Evolutionary conservation across 2,888 invertebrate species (phyloP), one percentile per base, ranked within the genome.

Genomic region (Papilio demoleus): DNA sequence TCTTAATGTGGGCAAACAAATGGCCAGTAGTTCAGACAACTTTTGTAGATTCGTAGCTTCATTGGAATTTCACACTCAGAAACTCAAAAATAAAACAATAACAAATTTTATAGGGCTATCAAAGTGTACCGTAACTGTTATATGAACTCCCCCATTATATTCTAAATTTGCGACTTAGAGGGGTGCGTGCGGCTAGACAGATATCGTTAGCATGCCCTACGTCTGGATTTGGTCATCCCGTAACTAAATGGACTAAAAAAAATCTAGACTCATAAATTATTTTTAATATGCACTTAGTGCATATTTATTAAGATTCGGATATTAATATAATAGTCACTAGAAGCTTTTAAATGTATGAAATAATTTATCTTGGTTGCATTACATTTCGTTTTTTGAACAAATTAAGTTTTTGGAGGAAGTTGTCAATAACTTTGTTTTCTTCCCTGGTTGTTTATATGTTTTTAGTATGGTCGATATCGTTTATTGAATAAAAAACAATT

Each of bases 191-290:
- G 68, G 64, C 68, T 68, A 68, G 67, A 67, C 67, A 67, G 64
- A 68, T 59, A 36, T 63, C 63, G 68, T 68, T 68, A 68, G 68
- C 59, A 47, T 36, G 47, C 68, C 64, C 68, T 38, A 68, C 40
- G 68, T 68, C 68, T 68, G 64, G 58, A 45, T 47, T 17, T 34
- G 66, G 60, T 60, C 60, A 66, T 11, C 34, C 60, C 47, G 36
- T 47, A 63, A 17, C 68, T 58, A 47, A 68, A 68, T 68, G 38
- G 68, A 47, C 50, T n/a, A n/a, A n/a, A 31, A 56, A 67, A 67
- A 68, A 68, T 24, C 19, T 47, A 27, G 27, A 64, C 59, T 31
- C 27, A 38, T 63, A 63, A 68, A 64, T 68, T 59, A 9, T 47
- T 45, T 19, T 64, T 59, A 63, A 45, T 59, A 40, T 56, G 24